These are phyloP conservation scores for Rafetus swinhoei DNA, from an alignment of 2,113 vertebrate species.

Conservation along the genomic window DNA sequence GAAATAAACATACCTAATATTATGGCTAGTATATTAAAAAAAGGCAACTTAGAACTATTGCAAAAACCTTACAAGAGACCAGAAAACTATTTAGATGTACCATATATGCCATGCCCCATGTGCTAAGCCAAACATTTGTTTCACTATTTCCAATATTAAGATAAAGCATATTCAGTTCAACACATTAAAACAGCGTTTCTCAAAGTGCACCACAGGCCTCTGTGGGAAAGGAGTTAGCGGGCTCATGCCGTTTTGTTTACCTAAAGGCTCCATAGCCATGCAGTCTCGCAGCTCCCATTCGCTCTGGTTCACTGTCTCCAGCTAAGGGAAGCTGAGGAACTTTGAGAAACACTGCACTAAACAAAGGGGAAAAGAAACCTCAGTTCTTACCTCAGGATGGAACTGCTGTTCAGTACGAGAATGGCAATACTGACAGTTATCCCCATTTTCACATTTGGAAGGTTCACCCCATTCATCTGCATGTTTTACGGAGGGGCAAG, in stretches of 20 bases:
- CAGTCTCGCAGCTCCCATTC: too few relatives aligned
- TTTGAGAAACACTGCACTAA: neutral
- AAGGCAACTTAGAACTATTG: neutral
- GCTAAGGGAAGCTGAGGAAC: too few relatives aligned
- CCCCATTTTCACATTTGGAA: conserved; percentile 89
- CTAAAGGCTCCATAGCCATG: too few relatives aligned
- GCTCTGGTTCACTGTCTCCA: too few relatives aligned
- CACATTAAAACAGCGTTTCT: too few relatives aligned
- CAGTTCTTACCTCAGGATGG: conserved; percentile 87
- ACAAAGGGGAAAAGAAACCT: neutral
- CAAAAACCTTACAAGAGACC: neutral
- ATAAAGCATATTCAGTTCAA: neutral
- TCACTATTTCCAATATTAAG: neutral
- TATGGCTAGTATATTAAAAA: neutral
- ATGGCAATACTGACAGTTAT: conserved; percentile 91
- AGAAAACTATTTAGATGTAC: neutral
- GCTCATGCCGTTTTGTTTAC: too few relatives aligned
- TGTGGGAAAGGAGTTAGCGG: too few relatives aligned
- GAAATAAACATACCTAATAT: neutral
- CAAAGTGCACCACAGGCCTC: too few relatives aligned
- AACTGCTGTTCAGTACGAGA: conserved; percentile 95
- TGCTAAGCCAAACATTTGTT: neutral
- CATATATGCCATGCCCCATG: neutral
- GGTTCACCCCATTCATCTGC: conserved; percentile 96
- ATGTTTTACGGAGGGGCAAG: conserved; percentile 92